Conservation (phyloP, 23 tunicate species). For the Halocynthia roretzi region DNA sequence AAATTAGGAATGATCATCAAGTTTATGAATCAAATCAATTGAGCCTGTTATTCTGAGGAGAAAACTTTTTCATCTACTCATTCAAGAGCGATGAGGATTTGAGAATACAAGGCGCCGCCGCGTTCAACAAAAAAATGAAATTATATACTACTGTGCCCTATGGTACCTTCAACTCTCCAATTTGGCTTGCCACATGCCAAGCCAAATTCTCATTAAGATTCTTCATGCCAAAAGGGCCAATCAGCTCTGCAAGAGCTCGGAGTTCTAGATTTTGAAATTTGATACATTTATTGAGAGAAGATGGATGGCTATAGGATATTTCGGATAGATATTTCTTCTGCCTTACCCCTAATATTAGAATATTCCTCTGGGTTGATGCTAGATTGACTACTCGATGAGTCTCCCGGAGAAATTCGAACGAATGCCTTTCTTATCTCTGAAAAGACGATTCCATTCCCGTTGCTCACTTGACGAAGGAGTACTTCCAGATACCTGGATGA, state of each 20-base stretch:
- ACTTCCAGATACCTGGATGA: conserved; percentile 80
- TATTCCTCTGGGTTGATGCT: conserved; percentile 77
- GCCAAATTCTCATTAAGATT: conserved; percentile 83
- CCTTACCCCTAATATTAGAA: conserved; percentile 66
- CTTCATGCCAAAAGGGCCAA: conserved; percentile 97
- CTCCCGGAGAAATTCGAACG: conserved; percentile 34
- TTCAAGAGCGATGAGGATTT: too few species aligned
- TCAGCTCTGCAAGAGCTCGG: conserved; percentile 88
- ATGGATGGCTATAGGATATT: too few species aligned
- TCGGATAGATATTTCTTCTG: not conserved
- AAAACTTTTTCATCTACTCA: too few species aligned
- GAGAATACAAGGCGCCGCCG: too few species aligned
- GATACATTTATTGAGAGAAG: too few species aligned
- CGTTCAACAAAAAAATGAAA: too few species aligned
- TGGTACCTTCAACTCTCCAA: conserved; percentile 76
- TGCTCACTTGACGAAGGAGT: conserved; percentile 79
- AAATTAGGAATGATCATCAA: too few species aligned
- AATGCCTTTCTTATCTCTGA: conserved; percentile 73
- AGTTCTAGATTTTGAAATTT: conserved; percentile 33
- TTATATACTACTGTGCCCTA: not conserved
- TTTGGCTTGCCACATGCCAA: conserved; percentile 96
- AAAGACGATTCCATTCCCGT: conserved; percentile 63
- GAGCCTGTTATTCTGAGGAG: too few species aligned
- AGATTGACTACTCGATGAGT: conserved; percentile 45
- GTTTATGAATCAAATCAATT: too few species aligned